Evolutionary conservation across 2,113 vertebrate species (phyloP).

Genomic region (Chunga burmeisteri): DNA sequence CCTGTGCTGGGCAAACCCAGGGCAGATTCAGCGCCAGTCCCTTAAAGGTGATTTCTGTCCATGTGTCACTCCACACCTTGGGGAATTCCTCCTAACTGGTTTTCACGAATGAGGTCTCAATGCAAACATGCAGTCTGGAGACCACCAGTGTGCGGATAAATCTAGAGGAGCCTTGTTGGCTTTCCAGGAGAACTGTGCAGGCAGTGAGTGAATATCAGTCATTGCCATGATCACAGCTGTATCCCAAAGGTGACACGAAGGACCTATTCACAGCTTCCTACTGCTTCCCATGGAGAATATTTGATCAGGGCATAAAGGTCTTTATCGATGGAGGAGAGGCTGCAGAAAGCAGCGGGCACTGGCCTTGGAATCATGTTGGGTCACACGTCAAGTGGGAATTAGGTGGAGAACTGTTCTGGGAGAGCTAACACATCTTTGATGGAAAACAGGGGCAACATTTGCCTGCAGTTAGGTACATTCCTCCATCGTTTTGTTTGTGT

Average conservation of each 20-base stretch:
- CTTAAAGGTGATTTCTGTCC: background rate
- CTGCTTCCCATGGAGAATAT: background rate
- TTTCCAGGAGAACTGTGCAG: background rate
- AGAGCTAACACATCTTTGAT: background rate
- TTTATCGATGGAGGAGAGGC: background rate
- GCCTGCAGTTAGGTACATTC: fast-evolving
- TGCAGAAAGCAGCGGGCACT: background rate
- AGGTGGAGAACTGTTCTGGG: background rate
- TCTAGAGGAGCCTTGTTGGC: background rate
- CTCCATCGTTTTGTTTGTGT: fast-evolving
- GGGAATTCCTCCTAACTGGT: background rate
- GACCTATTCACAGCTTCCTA: background rate
- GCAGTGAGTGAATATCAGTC: fast-evolving
- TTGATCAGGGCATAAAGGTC: background rate
- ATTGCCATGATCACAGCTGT: fast-evolving
- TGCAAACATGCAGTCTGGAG: background rate
- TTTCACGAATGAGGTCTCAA: background rate
- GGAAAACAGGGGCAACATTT: background rate
- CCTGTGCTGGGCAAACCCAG: background rate
- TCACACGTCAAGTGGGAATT: background rate
- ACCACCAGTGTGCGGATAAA: background rate
- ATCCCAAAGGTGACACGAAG: background rate
- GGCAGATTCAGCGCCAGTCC: background rate
- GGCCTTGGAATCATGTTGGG: fast-evolving
- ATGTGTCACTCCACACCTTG: background rate